Conservation (phyloP, 2,113 vertebrate species). For the Melospiza melodia region DNA sequence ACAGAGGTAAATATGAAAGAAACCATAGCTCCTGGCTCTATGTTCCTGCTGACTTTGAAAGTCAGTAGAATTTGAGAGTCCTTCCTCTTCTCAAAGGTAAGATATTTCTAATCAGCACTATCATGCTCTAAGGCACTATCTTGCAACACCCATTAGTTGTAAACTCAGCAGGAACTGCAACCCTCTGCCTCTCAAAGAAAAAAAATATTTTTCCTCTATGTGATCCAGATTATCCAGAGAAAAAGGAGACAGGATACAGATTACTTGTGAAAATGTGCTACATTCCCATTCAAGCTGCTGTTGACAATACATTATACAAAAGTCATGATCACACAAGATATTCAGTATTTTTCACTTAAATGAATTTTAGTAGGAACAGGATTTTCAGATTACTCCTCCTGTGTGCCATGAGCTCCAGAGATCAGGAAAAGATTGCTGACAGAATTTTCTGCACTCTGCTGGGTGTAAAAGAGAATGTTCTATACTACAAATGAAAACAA, state of each 20-base stretch:
- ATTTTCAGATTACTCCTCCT: neutral
- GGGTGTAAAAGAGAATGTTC: neutral
- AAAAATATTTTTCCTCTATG: neutral
- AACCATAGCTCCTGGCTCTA: neutral
- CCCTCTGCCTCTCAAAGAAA: neutral
- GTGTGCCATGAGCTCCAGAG: neutral
- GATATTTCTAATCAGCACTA: conserved; percentile 14
- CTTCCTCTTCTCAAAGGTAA: neutral
- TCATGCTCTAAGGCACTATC: neutral
- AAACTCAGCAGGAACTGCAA: neutral
- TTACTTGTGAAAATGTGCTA: neutral
- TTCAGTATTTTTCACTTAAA: neutral
- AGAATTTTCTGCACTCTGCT: neutral
- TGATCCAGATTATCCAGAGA: neutral
- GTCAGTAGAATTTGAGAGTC: neutral
- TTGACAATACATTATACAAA: neutral
- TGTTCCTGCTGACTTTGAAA: neutral
- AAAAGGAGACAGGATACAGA: neutral
- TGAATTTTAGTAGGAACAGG: neutral
- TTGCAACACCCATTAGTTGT: conserved; percentile 6
- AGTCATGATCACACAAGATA: neutral
- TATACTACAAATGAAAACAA: neutral
- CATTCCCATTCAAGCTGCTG: neutral
- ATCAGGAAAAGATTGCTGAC: neutral
- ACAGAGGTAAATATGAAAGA: conserved; percentile 17